Evolutionary conservation across 2,888 invertebrate genomes (phyloP).

Genomic region (Caenorhabditis plicata): DNA sequence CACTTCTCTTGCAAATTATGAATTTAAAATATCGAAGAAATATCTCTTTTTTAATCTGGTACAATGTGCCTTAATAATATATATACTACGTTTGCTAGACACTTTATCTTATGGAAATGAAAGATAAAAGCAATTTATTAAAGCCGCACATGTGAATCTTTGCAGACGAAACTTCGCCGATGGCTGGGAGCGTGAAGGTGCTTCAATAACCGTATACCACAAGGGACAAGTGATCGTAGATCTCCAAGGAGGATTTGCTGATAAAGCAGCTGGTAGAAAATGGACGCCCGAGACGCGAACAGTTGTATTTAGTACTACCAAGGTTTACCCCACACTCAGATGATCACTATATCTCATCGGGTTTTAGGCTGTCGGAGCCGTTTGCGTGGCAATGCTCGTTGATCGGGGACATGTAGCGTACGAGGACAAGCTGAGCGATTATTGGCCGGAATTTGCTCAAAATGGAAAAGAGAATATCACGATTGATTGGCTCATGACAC

Average conservation of each 20-base stretch:
- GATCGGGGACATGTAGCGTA: slow-evolving; percentile 66
- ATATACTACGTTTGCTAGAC: too few relatives aligned
- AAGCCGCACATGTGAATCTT: too few relatives aligned
- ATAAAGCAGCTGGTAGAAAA: slow-evolving; percentile 43
- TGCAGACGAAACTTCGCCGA: slow-evolving; percentile 63
- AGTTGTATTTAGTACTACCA: slow-evolving; percentile 62
- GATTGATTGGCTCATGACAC: slow-evolving; percentile 62
- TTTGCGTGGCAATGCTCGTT: slow-evolving; percentile 64
- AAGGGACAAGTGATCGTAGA: slow-evolving; percentile 67
- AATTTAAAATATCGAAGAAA: too few relatives aligned
- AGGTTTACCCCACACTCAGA: too few relatives aligned
- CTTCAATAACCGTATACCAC: slow-evolving; percentile 68
- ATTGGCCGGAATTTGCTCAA: slow-evolving; percentile 69
- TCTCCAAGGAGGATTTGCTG: slow-evolving; percentile 56
- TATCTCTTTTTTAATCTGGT: too few relatives aligned
- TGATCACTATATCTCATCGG: too few relatives aligned
- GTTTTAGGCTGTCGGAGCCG: slow-evolving; percentile 61
- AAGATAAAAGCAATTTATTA: too few relatives aligned
- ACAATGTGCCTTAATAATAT: too few relatives aligned
- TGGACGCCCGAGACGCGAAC: slow-evolving; percentile 61
- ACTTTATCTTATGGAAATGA: too few relatives aligned
- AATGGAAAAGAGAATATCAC: slow-evolving; percentile 68
- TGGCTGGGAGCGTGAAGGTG: slow-evolving; percentile 66
- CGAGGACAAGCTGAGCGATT: slow-evolving; percentile 64
- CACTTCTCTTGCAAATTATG: too few relatives aligned